Evolutionary conservation across 2,888 invertebrate species (phyloP).

Genomic region (Drosophila sordidula): DNA sequence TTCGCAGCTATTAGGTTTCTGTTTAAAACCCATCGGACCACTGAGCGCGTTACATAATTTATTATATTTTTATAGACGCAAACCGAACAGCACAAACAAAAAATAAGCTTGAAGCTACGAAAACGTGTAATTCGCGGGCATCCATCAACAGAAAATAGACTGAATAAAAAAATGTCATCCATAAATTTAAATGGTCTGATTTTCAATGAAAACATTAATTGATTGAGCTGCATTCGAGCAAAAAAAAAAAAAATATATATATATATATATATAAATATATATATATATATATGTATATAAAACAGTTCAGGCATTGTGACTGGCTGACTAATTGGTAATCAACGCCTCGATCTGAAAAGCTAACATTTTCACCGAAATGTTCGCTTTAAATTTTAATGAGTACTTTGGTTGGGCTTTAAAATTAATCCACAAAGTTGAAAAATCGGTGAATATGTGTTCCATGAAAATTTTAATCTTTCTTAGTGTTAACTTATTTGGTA

Average conservation of each 20-base stretch:
- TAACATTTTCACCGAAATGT: too few species aligned
- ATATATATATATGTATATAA: too few species aligned
- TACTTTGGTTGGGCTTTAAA: too few species aligned
- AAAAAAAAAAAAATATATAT: neutral
- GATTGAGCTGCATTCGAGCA: neutral
- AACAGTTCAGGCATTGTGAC: too few species aligned
- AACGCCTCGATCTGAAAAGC: too few species aligned
- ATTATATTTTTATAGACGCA: constrained; percentile 10
- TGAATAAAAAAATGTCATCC: constrained; percentile 2
- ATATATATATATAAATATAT: too few species aligned
- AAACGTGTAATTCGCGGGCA: neutral
- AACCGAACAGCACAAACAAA: constrained; percentile 10
- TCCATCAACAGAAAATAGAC: constrained; percentile 8
- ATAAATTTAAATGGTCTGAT: constrained; percentile 12
- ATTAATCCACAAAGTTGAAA: too few species aligned
- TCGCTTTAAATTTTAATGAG: too few species aligned
- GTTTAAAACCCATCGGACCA: constrained; percentile 10
- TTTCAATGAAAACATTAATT: constrained; percentile 10
- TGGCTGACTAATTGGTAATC: too few species aligned
- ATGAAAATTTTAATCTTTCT: too few species aligned
- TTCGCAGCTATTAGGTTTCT: neutral
- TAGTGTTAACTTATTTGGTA: too few species aligned
- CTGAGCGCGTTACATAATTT: constrained; percentile 20
- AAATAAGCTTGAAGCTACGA: constrained; percentile 4
- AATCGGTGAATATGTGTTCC: too few species aligned